Evolutionary conservation across 2,888 invertebrate genomes (phyloP), one percentile per base, ranked within the genome.

Genomic region (Zonitis immaculata): DNA sequence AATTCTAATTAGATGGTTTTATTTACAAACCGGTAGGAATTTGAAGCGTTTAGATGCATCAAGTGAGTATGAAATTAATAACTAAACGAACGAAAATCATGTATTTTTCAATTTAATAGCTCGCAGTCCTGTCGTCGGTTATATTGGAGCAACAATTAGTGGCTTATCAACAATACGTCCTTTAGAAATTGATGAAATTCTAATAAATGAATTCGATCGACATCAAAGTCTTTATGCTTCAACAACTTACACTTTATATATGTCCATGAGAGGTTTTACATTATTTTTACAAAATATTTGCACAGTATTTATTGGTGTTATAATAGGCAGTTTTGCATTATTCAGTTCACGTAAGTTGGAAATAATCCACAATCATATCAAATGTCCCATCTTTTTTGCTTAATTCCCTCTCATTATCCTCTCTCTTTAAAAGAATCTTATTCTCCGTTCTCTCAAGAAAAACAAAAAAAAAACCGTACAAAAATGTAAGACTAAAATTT

Each of bases 101-200:
- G 22, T 22, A 22, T 22, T 22, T 22, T 3, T 22, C 3, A 22
- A 22, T 22, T 22, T 22, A 4, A 3, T 47, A 88, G 88, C 86
- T 49, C 80, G 88, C 44, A 88, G 88, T 66, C 90, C 90, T 0
- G 82, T 91, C 0, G 88, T 87, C 70, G 83, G 85, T 1, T 85
- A 89, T 63, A 76, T 89, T 30, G 86, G 83, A 65, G 83, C 87
- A 48, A 84, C 86, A 0, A 77, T 91, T 14, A 83, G 87, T 70
- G 91, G 90, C 1, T 73, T 91, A 1, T 79, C 84, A 9, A 88
- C 88, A 0, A 86, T 91, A 18, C 77, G 89, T 59, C 85, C 88
- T 0, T 83, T 85, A 61, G 77, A 80, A 53, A 84, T 83, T 0
- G 80, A 86, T 69, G 73, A 78, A 11, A 77, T 80, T 3, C 79